Base-by-base conservation (phyloP, 2,888 invertebrate species). In the Pollenia labialis region DNA sequence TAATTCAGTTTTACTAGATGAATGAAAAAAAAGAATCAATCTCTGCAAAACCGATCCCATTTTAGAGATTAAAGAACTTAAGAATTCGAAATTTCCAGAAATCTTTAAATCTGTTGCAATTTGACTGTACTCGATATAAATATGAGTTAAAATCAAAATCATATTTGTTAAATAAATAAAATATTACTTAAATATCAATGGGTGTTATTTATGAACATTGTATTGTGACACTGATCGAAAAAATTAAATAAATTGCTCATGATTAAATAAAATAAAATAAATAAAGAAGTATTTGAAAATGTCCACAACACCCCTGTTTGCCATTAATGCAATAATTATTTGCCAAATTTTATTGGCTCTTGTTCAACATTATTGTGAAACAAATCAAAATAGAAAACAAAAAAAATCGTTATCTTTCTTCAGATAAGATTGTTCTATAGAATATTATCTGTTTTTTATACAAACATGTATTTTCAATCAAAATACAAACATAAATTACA, bases 321-420 rank as follows among this genome's bases (percentile, higher is more conserved):
- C 40, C 40, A 64, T n/a, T 16, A 68, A 14, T 64, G 56, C 48
- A 66, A 81, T 50, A 81, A 68, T 75, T 74, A 52, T 68, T 58
- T 81, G 68, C 52, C 81, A 75, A 50, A 68, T 52, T 74, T 75
- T 75, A 75, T 81, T 81, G 81, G 68, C 74, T 52, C 4, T 44
- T 54, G 14, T 23, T 46, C 72, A 81, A 72, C 6, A 48, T 12
- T 42, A 52, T 16, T 46, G 50, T 40, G 11, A 42, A 46, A 56
- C 42, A n/a, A 6, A n/a, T 32, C 32, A 0, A 4, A 32, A 32
- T 32, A 44, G 32, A 32, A 4, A 23, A 23, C 18, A 12, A 50
- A 7, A 80, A 48, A 58, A 16, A 60, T 18, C 8, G 12, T 44
- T 71, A 79, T 69, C 60, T 7, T 32, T 44, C 40, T 23, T 1